Base-by-base conservation (phyloP, 2,888 invertebrate species). In the Chymomyza caudatula region DNA sequence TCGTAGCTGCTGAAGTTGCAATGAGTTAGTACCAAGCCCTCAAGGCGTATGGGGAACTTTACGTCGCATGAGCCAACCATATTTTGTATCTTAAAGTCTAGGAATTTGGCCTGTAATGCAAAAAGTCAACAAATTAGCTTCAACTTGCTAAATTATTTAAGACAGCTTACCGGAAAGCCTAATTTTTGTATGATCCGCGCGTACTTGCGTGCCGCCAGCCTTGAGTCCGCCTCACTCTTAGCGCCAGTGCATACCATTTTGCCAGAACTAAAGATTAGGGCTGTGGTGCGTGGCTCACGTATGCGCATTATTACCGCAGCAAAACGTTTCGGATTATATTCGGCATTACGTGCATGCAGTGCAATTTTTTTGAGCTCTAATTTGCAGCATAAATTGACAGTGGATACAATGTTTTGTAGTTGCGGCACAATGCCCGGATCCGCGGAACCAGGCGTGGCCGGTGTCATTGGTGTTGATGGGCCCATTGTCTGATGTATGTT, bases 261-360 rank as follows among this genome's bases (percentile, higher is more conserved):
- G 0, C 96, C 96, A 0, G 96, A 96, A 49, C 93, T 93, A 88
- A 96, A 96, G 74, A 95, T 94, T 20, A 95, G 89, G 4, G 94
- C 94, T 15, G 94, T 95, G 4, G 94, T 99, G 91, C 98, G 92
- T 0, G 96, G 96, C 90, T 96, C 98, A 85, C 92, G 93, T 90
- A 94, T 96, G 89, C 98, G 93, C 99, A 99, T 99, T 63, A 99
- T 99, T 3, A 99, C 98, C 44, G 99, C 99, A 58, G 98, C 98
- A 92, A 99, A 99, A 87, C 99, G 95, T 91, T 99, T 99, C 6
- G 99, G 99, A 90, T 99, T 99, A 89, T 99, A 99, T 91, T 99
- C 99, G 1, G 99, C 99, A 92, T 99, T 99, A 89, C 99, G 94
- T 0, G 99, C 98, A 89, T 98, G 98, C 2, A 99, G 91, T 0